Evolutionary conservation across 2,113 vertebrate species (phyloP), one percentile per base, ranked within the genome.

Genomic region (Neogobius melanostomus): DNA sequence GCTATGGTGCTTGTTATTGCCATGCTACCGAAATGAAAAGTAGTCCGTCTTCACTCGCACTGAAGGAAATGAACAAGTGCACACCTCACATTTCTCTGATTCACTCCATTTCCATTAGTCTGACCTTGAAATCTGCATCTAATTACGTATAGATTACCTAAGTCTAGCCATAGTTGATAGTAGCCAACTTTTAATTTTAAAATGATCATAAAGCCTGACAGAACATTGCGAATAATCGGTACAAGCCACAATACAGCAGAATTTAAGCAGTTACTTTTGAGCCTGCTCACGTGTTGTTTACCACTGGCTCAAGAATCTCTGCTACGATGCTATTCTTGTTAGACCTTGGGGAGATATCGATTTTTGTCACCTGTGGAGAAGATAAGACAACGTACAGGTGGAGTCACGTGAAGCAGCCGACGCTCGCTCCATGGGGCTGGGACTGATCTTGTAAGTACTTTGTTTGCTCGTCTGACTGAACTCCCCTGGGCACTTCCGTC

Each of bases 351-450:
- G 54, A 12, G 54, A 57, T 57, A 57, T 42, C 1, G 54, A 42
- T 57, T 57, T 57, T 57, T 57, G 54, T 44, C 43, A 16, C 68
- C 68, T 50, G 59, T 48, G 44, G 67, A 49, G 70, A 11, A 52
- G 63, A 74, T 7, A n/a, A 8, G n/a, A 16, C 0, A 10, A 1
- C 28, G 28, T 48, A 61, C 53, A 65, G n/a, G 57, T 49, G 36
- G 15, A n/a, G 46, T 28, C 72, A 73, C 47, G 47, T 54, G 57
- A 63, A 64, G 21, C 4, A 10, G 17, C 69, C 64, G 4, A 6
- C 5, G 42, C 2, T 44, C 50, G 17, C 46, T 9, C 48, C 56
- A 62, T 1, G 15, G 59, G 47, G 28, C n/a, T 4, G 6, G 28
- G 28, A 21, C 69, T 44, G 28, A 66, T 56, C 49, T 21, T 6